Conservation (phyloP, 2,888 invertebrate species). For the Cephus pygmeus region DNA sequence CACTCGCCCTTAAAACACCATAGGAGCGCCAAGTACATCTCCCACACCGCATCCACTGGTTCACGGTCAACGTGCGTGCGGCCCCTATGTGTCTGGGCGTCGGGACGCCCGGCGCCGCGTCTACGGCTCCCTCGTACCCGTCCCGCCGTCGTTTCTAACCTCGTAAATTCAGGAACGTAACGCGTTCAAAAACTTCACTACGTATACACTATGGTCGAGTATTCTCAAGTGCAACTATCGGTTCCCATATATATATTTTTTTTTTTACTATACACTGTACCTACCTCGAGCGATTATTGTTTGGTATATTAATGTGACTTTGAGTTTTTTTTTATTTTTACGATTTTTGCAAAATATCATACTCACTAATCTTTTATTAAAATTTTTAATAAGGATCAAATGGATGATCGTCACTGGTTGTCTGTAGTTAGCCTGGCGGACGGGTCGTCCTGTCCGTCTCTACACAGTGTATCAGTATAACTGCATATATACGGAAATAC, state of each 20-base stretch:
- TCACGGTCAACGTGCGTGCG: slow-evolving; percentile 17
- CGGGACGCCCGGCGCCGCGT: slow-evolving; percentile 57
- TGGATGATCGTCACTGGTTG: not conserved
- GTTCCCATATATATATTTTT: not conserved
- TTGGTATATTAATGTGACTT: too few species aligned
- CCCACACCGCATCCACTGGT: not conserved
- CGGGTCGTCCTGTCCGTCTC: not conserved
- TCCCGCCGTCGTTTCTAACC: slow-evolving; percentile 20
- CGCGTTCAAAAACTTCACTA: not conserved
- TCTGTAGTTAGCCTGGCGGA: not conserved
- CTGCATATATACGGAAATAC: not conserved
- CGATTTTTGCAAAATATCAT: not conserved
- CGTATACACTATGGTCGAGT: not conserved
- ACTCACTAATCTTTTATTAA: too few species aligned
- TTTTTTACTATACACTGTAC: not conserved
- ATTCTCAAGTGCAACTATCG: not conserved
- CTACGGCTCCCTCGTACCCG: slow-evolving; percentile 28
- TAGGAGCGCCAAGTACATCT: not conserved
- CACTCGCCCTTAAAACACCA: not conserved
- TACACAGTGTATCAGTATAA: not conserved
- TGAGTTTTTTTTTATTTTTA: too few species aligned
- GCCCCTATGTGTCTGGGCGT: slow-evolving; percentile 55
- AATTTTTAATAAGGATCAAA: not conserved
- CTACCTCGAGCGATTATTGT: not conserved
- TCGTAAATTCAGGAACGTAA: slow-evolving; percentile 40